Base-by-base conservation (phyloP, 1,140 invertebrate genomes). In the Hyposmocoma kahamanoa region DNA sequence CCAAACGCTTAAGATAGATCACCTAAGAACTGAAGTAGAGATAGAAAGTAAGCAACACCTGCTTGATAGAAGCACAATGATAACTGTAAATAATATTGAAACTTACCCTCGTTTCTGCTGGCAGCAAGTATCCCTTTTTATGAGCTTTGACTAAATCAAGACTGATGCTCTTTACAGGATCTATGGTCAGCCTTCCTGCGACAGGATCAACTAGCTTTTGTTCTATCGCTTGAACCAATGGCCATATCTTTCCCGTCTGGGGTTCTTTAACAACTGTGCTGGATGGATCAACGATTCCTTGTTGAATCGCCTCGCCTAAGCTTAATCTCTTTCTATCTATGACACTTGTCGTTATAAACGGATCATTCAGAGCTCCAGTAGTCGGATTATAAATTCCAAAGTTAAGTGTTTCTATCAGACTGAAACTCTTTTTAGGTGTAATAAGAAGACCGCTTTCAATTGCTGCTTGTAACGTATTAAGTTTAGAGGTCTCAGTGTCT, bases 31-130 rank as follows among this genome's bases (percentile, higher is more conserved):
- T 64, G 62, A 67, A 73, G 30, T 20, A 71, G 62, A 78, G 63
- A 56, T 56, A 77, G 70, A 78, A 60, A 56, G 64, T 73, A 80
- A 83, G 79, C 79, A 73, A 83, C 77, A 85, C 82, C 82, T 75
- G 74, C 73, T 80, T 67, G 61, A 68, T 68, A 62, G 44, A 84
- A 83, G 78, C 78, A 80, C 66, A 71, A 64, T 62, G 54, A 52
- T 54, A 18, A 44, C 19, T 50, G 45, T 46, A 61, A 47, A 66
- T 42, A 47, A 45, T n/a, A 44, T 52, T 50, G 20, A 59, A 63
- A 93, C 95, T 96, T 91, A 97, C 96, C 94, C 95, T 91, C 74
- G 94, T 93, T 90, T 95, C 93, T 76, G 95, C 95, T 75, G 95
- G 91, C 85, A 97, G 90, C 59, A 97, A 91, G 84, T 93, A 92